Base-by-base conservation (phyloP, 2,888 invertebrate species). In the Sphecodes monilicornis region DNA sequence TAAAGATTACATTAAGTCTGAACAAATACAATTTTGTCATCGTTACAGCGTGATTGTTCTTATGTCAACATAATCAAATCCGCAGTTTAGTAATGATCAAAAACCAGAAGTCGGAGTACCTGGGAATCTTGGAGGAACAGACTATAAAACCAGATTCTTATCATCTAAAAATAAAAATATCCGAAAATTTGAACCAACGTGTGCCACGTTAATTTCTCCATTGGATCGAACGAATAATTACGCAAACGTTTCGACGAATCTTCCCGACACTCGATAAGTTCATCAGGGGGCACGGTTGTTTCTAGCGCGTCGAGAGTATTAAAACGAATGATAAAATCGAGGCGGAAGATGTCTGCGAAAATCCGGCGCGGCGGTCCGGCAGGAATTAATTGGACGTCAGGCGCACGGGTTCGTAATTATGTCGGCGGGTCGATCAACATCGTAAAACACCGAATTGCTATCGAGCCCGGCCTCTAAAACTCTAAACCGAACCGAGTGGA, bases 341-440 rank as follows among this genome's bases (percentile, higher is more conserved):
- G 26, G 57, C 57, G 26, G 11, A 26, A 60, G 29, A 60, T 60
- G 57, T 60, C 64, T 32, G 64, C 32, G 64, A 32, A 29, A 64
- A 64, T 8, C 29, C 26, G 54, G 0, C 50, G 43, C 26, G 54
- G 0, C 50, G 43, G 1, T 68, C 54, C 72, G 26, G 57, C n/a
- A 11, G 54, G 72, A 43, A 78, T 82, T 82, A 77, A 80, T 81
- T 71, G 70, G 82, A 66, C 71, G 69, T 79, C 75, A 79, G 76
- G 76, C 78, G 84, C 60, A 71, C 60, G 75, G 57, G 71, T n/a
- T 78, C 50, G 78, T 78, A 78, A 87, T 87, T 87, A 87, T 82
- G 74, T 82, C 85, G 82, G 64, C 80, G 81, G 70, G 76, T 74
- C 70, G 82, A 87, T 85, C 84, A 71, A 76, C 80, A 80, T 75